phyloP scores from a whole-genome alignment of 2,797 vertebrate species.

The Oceanodroma leucorhoa region DNA sequence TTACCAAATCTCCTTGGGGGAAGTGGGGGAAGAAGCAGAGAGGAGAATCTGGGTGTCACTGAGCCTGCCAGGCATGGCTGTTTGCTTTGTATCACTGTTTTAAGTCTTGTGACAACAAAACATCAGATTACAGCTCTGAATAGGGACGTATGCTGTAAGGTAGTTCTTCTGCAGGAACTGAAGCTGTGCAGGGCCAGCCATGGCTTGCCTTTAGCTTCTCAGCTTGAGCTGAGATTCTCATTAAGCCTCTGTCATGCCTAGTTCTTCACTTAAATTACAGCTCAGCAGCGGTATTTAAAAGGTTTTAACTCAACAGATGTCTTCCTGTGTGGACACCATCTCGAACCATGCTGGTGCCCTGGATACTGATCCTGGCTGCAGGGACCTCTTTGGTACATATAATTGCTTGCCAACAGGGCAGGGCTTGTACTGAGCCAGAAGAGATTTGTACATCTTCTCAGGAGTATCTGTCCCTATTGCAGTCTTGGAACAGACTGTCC shows the following conservation, averaged over 20 bases:
- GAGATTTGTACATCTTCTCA: not conserved
- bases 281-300: not conserved
- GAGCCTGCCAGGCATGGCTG: not conserved
- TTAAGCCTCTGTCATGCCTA: not conserved
- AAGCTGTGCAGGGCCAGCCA: not conserved
- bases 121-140: not conserved
- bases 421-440: not conserved
- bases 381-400: not conserved
- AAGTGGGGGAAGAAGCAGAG: not conserved
- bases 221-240: constrained; percentile 19
- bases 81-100: not conserved
- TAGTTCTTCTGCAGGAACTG: not conserved
- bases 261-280: constrained; percentile 29
- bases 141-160: not conserved
- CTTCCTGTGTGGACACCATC: not conserved
- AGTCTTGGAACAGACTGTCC: not conserved
- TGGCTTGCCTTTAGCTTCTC: not conserved
- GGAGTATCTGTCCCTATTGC: not conserved
- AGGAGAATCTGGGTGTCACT: not conserved
- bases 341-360: not conserved
- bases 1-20: not conserved
- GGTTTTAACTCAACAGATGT: constrained; percentile 26
- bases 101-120: not conserved
- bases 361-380: not conserved
- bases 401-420: not conserved